These are phyloP conservation scores for Trachelipus rathkii DNA, from an alignment of 1,140 invertebrate species.

Conservation along the genomic window DNA sequence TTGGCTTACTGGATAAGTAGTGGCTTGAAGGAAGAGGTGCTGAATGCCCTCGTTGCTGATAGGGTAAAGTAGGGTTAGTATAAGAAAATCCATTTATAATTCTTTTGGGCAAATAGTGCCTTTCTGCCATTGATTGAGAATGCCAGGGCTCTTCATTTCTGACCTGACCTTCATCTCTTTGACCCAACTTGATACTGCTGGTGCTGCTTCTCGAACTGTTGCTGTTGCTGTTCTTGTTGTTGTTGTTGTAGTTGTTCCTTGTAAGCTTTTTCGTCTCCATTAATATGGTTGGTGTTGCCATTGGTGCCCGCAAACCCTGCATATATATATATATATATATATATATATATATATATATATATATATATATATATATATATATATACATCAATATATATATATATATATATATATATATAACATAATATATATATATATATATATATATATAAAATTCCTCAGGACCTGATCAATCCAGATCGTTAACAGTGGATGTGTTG, in stretches of 20 bases:
- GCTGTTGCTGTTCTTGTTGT: not conserved
- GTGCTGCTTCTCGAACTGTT: not conserved
- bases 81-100: not conserved
- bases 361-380: no score
- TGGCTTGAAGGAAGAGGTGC: not conserved
- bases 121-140: not conserved
- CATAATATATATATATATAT: no score
- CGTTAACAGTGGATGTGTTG: no score
- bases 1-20: not conserved
- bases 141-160: not conserved
- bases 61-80: not conserved
- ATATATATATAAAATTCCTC: no score
- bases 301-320: not conserved
- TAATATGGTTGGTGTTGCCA: not conserved
- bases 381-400: no score
- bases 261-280: not conserved
- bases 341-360: no score
- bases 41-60: not conserved
- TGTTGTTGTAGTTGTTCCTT: not conserved
- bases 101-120: not conserved
- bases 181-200: not conserved
- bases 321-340: no score
- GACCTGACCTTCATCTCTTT: not conserved
- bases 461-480: no score
- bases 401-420: no score